Percentiles rank a stretch among this genome's conserved stretches.
These are phyloP conservation scores for Malurus leucopterus DNA, from an alignment of 2,797 vertebrate genomes.

Conservation along the genomic window DNA sequence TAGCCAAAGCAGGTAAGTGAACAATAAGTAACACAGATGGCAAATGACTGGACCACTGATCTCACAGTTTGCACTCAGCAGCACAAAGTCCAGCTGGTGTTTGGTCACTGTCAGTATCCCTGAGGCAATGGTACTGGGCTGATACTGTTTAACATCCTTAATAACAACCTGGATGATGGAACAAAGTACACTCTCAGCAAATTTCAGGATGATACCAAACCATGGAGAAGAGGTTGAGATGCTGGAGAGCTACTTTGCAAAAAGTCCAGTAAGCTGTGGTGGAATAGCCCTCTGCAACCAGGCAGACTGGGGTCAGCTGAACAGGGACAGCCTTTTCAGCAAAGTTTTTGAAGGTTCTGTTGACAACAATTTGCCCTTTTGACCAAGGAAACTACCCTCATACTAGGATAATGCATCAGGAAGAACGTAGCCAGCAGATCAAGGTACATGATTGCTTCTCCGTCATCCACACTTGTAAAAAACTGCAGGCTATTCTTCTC, in stretches of 20 bases:
- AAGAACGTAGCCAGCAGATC: background rate
- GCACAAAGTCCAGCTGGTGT: background rate
- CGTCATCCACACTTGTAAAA: background rate
- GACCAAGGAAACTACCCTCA: background rate
- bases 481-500: background rate
- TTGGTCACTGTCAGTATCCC: background rate
- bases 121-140: background rate
- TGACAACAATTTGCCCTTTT: background rate
- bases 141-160: background rate
- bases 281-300: background rate
- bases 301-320: background rate
- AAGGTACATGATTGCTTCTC: background rate
- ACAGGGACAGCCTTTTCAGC: background rate
- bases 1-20: background rate
- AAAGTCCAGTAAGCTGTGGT: background rate
- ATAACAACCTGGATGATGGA: background rate
- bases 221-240: background rate
- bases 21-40: rapidly evolving
- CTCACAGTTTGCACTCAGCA: background rate
- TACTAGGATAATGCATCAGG: background rate
- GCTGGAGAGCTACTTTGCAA: background rate
- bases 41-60: background rate
- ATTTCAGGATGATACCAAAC: background rate
- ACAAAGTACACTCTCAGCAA: background rate
- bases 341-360: background rate